Conservation (phyloP, 2,888 invertebrate genomes). For the Cheilosia grossa region DNA sequence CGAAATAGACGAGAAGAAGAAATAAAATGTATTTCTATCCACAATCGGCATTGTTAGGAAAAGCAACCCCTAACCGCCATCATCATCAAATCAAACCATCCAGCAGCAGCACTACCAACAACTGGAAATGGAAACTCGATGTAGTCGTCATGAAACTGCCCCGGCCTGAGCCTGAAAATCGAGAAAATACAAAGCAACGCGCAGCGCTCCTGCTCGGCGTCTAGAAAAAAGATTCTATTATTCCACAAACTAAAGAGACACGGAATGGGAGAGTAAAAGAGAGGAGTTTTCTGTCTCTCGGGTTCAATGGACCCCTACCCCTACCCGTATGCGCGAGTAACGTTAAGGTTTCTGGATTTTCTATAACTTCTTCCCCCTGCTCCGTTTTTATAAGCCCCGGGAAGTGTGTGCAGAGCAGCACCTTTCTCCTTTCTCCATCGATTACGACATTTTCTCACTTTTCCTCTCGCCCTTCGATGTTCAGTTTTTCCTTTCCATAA, state of each 20-base stretch:
- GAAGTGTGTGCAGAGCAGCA: conserved; percentile 31
- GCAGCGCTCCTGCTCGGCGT: conserved; percentile 26
- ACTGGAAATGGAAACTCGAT: conserved; percentile 53
- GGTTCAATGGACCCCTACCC: conserved; percentile 70
- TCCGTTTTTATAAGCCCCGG: conserved; percentile 2
- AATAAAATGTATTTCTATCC: conserved; percentile 50
- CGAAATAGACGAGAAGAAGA: conserved; percentile 56
- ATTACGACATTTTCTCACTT: conserved; percentile 71
- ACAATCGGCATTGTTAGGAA: conserved; percentile 53
- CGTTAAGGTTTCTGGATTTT: conserved; percentile 64
- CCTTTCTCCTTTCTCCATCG: conserved; percentile 59
- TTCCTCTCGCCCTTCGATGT: conserved; percentile 52
- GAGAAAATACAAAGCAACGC: conserved; percentile 41
- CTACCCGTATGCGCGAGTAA: conserved; percentile 47
- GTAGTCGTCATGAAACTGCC: conserved; percentile 45
- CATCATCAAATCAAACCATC: conserved; percentile 42
- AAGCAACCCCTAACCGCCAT: conserved; percentile 64
- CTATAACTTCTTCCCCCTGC: conserved; percentile 46
- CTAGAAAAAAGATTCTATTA: conserved; percentile 70
- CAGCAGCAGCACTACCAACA: conserved; percentile 41
- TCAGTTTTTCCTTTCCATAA: conserved; percentile 30
- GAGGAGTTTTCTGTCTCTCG: conserved; percentile 30
- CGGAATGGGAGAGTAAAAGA: neutral
- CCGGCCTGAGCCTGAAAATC: conserved; percentile 7
- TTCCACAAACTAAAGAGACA: conserved; percentile 57